Percentiles rank a stretch among this genome's conserved stretches.
Evolutionary conservation across 2,888 invertebrate genomes (phyloP).

Genomic region (Drosophila parthenogenetica): DNA sequence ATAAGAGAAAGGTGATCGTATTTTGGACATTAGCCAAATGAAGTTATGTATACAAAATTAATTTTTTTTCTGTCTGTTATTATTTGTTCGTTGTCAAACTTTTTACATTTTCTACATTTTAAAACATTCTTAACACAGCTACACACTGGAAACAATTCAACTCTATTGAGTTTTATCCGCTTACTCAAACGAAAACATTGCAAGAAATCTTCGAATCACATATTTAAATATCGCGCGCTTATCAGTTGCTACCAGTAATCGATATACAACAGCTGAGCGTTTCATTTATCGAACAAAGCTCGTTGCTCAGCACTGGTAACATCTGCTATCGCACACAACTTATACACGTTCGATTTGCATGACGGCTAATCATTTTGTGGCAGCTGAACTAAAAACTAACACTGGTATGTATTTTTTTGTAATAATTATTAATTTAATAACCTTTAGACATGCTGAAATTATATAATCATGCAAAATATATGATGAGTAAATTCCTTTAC

Average conservation of each 20-base stretch:
- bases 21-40: neutral
- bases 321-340: neutral
- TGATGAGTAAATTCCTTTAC: neutral
- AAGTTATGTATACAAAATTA: neutral
- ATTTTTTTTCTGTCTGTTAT: neutral
- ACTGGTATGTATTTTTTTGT: neutral
- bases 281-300: conserved; percentile 1
- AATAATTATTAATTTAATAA: too few species aligned
- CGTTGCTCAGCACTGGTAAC: conserved; percentile 2
- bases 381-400: neutral
- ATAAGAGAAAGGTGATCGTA: conserved; percentile 50
- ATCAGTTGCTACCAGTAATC: neutral
- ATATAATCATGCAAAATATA: too few species aligned
- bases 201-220: neutral
- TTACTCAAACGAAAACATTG: neutral
- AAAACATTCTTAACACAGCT: conserved; percentile 19
- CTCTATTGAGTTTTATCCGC: neutral
- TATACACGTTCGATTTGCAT: conserved; percentile 2
- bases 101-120: neutral
- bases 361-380: neutral
- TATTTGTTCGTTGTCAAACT: neutral
- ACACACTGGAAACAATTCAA: conserved; percentile 1
- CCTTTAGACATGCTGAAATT: too few species aligned
- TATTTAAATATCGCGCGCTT: conserved; percentile 32
- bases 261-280: neutral